Evolutionary conservation across 2,797 vertebrate genomes (phyloP), one percentile per base, ranked within the genome.

Genomic region (Chaetodon trifasciatus): DNA sequence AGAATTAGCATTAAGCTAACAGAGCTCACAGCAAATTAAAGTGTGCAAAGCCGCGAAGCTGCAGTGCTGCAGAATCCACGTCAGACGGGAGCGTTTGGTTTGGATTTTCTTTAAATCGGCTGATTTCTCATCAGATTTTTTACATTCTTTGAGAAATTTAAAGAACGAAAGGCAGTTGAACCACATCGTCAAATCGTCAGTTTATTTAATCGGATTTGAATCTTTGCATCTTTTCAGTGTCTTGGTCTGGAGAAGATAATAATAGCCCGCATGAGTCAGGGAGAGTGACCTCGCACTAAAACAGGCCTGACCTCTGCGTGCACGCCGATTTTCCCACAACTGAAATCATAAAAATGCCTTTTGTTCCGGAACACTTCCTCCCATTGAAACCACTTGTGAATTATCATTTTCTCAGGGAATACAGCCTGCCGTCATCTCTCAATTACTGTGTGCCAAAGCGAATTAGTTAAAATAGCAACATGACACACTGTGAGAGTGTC

Each of bases 341-440:
- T 39, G 68, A 75, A 86, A 68, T 79, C 86, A 82, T 83, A 83
- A 94, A 94, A 95, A 94, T 93, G 94, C 88, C 92, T 91, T 95
- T 96, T 96, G 95, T 96, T 89, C 82, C 72, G 81, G 77, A 40
- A 79, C 84, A 92, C 91, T 96, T 96, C 95, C 95, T 94, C 83
- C 92, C 80, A 96, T 96, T 95, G 90, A 96, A 85, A 66, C 58
- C 89, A 55, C 72, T 77, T 62, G 81, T 79, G 91, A 95, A 94
- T 93, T 82, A 92, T 94, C 79, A 85, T 92, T 50, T 94, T 94
- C 93, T 88, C 86, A 89, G 91, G 80, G 90, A 93, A 76, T 61
- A 66, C 83, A 83, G 82, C 23, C 83, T 86, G 90, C 88, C 90
- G 85, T 86, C 89, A 82, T 90, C 91, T 90, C 91, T 92, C 90